These are phyloP conservation scores for Panagrolaimus sp. DNA, from an alignment of 1,140 invertebrate genomes.

Conservation along the genomic window DNA sequence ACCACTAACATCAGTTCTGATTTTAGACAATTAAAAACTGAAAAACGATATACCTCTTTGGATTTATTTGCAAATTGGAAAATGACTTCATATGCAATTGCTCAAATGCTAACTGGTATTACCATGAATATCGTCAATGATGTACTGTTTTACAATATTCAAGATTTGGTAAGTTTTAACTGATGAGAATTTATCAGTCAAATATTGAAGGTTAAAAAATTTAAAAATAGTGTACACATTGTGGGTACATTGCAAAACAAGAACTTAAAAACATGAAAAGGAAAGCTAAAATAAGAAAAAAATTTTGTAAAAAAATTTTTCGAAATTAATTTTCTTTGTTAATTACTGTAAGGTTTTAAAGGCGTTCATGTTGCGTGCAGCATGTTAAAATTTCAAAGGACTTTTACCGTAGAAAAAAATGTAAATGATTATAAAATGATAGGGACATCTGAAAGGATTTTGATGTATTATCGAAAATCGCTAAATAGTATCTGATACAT, in stretches of 20 bases:
- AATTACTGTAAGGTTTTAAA: no score
- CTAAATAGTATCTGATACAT: neutral
- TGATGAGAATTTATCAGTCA: neutral
- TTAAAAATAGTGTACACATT: neutral
- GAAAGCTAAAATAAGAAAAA: no score
- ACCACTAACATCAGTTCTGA: neutral
- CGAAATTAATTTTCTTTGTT: no score
- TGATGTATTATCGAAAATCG: neutral
- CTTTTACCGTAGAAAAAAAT: no score
- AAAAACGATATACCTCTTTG: constrained; percentile 34
- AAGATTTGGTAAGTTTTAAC: constrained; percentile 30
- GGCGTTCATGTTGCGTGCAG: no score
- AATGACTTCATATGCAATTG: constrained; percentile 33
- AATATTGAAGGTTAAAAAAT: neutral
- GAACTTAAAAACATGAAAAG: no score
- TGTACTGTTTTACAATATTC: constrained; percentile 44
- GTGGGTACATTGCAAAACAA: neutral
- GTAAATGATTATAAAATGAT: neutral
- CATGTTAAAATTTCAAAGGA: no score
- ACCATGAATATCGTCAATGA: constrained; percentile 33
- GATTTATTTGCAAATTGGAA: constrained; percentile 34
- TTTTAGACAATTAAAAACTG: constrained; percentile 22
- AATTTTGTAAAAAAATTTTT: no score
- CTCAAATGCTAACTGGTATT: constrained; percentile 44
- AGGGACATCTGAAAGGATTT: neutral